A percentile compares a stretch with the other conserved stretches of the same genome.
Evolutionary conservation across 2,113 vertebrate genomes (phyloP).

Genomic region (Willisornis vidua): DNA sequence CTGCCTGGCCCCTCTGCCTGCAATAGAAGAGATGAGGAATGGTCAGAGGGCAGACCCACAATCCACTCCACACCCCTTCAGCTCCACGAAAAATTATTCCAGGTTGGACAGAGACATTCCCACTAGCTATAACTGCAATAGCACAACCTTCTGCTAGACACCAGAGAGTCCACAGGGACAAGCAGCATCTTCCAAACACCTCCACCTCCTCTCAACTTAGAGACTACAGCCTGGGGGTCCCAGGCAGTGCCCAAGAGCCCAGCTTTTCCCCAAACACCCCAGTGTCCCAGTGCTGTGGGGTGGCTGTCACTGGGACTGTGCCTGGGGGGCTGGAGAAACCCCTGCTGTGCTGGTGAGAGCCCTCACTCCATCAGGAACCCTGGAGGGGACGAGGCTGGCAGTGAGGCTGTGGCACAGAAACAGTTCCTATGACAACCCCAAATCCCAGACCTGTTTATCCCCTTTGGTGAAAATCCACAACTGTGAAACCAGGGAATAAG

Average conservation of each 20-base stretch:
- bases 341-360: neutral
- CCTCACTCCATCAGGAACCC: neutral
- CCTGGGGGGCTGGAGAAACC: neutral
- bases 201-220: neutral
- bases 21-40: accelerated
- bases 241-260: neutral
- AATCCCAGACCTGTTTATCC: slow-evolving; percentile 49
- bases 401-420: neutral
- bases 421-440: slow-evolving; percentile 72
- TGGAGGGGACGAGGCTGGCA: neutral
- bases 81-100: neutral
- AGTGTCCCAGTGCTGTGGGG: accelerated
- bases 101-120: neutral
- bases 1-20: neutral
- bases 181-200: neutral
- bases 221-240: neutral
- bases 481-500: neutral
- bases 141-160: neutral
- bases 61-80: neutral
- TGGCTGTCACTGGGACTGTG: neutral
- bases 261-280: accelerated
- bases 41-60: neutral
- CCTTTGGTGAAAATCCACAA: slow-evolving; percentile 37
- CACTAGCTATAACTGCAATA: neutral
- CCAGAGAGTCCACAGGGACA: neutral